Evolutionary conservation across 1,140 invertebrate species (phyloP), one percentile per base, ranked within the genome.

Genomic region (Philopotamus ludificatus): DNA sequence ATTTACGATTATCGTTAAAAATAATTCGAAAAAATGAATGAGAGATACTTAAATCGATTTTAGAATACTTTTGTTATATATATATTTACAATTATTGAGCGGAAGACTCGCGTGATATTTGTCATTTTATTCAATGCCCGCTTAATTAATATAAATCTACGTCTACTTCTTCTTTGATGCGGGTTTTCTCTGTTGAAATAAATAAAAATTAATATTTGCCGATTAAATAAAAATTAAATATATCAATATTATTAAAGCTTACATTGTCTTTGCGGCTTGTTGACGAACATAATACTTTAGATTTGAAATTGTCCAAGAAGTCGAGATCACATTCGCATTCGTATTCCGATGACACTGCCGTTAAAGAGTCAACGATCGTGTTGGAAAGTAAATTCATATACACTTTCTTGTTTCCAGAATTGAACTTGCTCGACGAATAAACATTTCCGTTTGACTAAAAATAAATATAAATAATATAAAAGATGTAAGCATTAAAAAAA

Each of bases 391-490:
- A 76, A 67, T 82, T 81, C 12, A 84, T 65, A 74, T 79, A 86
- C 72, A 83, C 81, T 71, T 84, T 85, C 73, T 80, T 82, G 70
- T 82, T 78, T 21, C 76, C 80, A 0, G 79, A 77, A 10, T 79
- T 34, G 74, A 83, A 86, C 68, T 82, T 83, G 54, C 73, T 76
- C 0, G 81, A 76, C 7, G 81, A 84, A 73, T 85, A 83, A 2
- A 82, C 77, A 8, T 81, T 76, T 16, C 84, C 84, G 12, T 80
- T 81, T 28, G 79, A 78, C 85, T 86, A 72, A n/a, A 77, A 73
- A 8, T 60, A 50, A 55, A 49, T 25, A 54, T 9, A 62, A 23
- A 49, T 44, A 34, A n/a, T 8, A 3, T 9, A 53, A 8, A 44
- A 22, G 12, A 4, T 16, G 45, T 4, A 15, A 23, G 18, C 12